phyloP scores from a whole-genome alignment of 2,797 vertebrate genomes.

The Crenuchus spilurus region DNA sequence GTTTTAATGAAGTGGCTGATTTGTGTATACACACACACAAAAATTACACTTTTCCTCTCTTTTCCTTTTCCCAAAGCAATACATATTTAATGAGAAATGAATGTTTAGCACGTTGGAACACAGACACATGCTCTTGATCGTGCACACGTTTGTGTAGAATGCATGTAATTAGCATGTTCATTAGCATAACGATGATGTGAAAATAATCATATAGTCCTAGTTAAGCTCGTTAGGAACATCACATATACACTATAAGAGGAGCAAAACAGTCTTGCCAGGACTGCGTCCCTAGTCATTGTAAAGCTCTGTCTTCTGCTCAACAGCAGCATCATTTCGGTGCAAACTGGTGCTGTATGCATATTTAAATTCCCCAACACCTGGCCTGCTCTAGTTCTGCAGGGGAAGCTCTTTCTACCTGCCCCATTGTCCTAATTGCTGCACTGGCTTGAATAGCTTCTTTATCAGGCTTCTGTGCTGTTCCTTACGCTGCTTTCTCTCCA shows the following conservation, averaged over 20 bases:
- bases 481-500: conserved; percentile 30
- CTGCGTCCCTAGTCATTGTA: neutral
- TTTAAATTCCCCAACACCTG: conserved; percentile 29
- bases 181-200: conserved; percentile 12
- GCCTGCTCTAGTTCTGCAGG: conserved; percentile 34
- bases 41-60: conserved; percentile 11
- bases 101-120: conserved; percentile 11
- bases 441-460: conserved; percentile 40
- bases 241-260: neutral
- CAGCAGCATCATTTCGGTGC: neutral
- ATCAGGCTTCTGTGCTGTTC: conserved; percentile 22
- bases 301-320: neutral
- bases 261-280: neutral
- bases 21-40: no score
- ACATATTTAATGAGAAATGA: conserved; percentile 34
- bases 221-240: neutral
- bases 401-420: conserved; percentile 38
- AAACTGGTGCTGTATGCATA: conserved; percentile 24
- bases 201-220: neutral
- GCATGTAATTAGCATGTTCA: conserved; percentile 20
- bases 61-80: conserved; percentile 12
- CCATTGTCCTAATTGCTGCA: conserved; percentile 52
- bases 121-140: conserved; percentile 25
- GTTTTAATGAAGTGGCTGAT: no score
- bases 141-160: conserved; percentile 10